Percentiles rank a stretch among this genome's conserved stretches.
phyloP scores from a whole-genome alignment of 1,140 invertebrate genomes.

The Meloidogyne floridensis region DNA sequence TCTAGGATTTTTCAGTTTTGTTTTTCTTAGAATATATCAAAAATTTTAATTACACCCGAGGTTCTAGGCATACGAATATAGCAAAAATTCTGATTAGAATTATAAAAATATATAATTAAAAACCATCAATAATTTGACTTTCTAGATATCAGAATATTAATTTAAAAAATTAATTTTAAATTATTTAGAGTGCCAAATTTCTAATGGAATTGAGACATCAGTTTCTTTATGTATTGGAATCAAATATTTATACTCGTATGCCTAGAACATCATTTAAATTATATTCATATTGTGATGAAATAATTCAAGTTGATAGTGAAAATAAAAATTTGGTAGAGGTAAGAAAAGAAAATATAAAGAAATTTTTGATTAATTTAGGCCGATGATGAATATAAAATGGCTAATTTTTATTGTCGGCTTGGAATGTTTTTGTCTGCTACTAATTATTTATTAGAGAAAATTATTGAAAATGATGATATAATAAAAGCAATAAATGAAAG shows the following conservation, averaged over 20 bases:
- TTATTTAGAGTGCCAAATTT: background rate
- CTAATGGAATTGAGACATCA: background rate
- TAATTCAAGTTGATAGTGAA: background rate
- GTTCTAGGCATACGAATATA: too few relatives aligned
- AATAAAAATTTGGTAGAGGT: background rate
- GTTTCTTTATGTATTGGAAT: background rate
- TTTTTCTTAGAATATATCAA: too few relatives aligned
- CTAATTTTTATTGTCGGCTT: constrained; percentile 3
- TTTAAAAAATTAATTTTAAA: background rate
- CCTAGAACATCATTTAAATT: constrained; percentile 6
- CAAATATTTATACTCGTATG: background rate
- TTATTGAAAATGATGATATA: constrained; percentile 5
- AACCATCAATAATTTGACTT: too few relatives aligned
- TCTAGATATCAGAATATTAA: too few relatives aligned
- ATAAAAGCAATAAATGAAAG: background rate
- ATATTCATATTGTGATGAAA: constrained; percentile 1
- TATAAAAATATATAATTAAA: too few relatives aligned
- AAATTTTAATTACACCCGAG: too few relatives aligned
- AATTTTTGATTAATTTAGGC: too few relatives aligned
- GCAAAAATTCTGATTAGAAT: too few relatives aligned
- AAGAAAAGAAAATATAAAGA: background rate
- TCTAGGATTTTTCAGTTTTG: too few relatives aligned
- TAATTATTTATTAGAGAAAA: background rate
- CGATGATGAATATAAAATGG: background rate
- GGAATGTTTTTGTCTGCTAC: background rate